phyloP scores from a whole-genome alignment of 2,113 vertebrate genomes.

The Dendrocopos noguchii region DNA sequence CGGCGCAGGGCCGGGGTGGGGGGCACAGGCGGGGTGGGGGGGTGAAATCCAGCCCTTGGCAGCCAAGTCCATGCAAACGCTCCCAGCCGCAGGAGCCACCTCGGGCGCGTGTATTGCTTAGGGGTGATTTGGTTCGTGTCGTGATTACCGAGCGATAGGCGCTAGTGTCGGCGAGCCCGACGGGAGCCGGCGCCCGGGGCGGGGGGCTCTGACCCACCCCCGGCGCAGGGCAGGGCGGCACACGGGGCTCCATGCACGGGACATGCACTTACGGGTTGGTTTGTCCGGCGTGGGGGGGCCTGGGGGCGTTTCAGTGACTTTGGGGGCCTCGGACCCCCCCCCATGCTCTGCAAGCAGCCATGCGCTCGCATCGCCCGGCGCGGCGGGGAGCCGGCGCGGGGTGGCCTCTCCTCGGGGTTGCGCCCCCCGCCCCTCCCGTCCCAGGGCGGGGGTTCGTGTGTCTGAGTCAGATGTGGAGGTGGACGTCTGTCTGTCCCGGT shows the following conservation, averaged over 20 bases:
- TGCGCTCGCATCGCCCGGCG: background rate
- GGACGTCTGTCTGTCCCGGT: background rate
- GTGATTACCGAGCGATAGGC: slow-evolving; percentile 46
- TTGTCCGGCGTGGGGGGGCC: background rate
- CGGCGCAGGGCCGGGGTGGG: background rate
- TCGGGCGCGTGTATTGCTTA: slow-evolving; percentile 59
- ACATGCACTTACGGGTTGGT: slow-evolving; percentile 42
- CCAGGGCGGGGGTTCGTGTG: too few relatives aligned
- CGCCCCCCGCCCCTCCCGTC: background rate
- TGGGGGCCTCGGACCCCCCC: background rate
- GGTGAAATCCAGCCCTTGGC: slow-evolving; percentile 45
- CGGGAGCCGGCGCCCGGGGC: background rate
- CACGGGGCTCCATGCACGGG: slow-evolving; percentile 49
- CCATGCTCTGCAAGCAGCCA: background rate
- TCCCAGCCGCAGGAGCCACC: slow-evolving; percentile 29
- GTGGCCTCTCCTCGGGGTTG: background rate
- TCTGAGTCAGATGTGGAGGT: too few relatives aligned
- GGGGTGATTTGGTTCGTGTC: slow-evolving; percentile 41
- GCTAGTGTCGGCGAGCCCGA: background rate
- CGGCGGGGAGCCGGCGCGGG: background rate
- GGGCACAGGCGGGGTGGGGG: background rate
- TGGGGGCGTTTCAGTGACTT: background rate
- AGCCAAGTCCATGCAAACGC: slow-evolving; percentile 66
- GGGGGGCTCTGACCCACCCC: background rate
- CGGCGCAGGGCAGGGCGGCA: background rate